These are phyloP conservation scores for Odontamblyopus lacepedii DNA, from an alignment of 2,797 vertebrate genomes.

Conservation along the genomic window DNA sequence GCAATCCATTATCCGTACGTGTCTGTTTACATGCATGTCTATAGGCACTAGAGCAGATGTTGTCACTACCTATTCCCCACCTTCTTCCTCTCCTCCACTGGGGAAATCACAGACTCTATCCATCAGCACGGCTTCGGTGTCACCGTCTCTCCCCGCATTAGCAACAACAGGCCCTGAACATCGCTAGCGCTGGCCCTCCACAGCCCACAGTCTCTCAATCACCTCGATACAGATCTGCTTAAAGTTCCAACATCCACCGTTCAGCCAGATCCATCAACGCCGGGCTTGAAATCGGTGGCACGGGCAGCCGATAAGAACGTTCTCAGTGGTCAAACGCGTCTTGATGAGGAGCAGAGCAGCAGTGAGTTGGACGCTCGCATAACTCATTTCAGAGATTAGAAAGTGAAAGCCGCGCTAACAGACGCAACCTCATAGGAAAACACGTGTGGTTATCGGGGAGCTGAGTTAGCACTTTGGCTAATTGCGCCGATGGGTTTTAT, in stretches of 20 bases:
- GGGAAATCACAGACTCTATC: conserved; percentile 50
- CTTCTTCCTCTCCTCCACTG: conserved; percentile 19
- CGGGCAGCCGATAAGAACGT: conserved; percentile 50
- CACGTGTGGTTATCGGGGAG: conserved; percentile 35
- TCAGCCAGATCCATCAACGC: conserved; percentile 63
- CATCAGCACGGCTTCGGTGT: conserved; percentile 45
- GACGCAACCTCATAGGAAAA: conserved; percentile 42
- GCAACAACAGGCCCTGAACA: conserved; percentile 53
- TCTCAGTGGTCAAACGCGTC: conserved; percentile 55
- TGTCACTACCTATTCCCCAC: not conserved
- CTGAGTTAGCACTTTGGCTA: conserved; percentile 21
- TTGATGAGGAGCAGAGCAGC: conserved; percentile 48
- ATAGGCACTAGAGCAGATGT: not conserved
- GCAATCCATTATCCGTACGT: conserved; percentile 33
- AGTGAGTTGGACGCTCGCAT: conserved; percentile 17
- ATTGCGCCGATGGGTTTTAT: conserved; percentile 27
- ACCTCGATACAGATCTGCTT: conserved; percentile 70
- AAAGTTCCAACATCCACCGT: conserved; percentile 35
- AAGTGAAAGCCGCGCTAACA: conserved; percentile 31
- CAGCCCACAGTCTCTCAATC: conserved; percentile 61
- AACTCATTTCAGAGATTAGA: conserved; percentile 29
- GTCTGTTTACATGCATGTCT: conserved; percentile 11
- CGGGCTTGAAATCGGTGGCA: conserved; percentile 52
- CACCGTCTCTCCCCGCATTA: conserved; percentile 34
- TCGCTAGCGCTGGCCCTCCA: conserved; percentile 42